Evolutionary conservation across 2,113 vertebrate species (phyloP).

Genomic region (Asarcornis scutulata): DNA sequence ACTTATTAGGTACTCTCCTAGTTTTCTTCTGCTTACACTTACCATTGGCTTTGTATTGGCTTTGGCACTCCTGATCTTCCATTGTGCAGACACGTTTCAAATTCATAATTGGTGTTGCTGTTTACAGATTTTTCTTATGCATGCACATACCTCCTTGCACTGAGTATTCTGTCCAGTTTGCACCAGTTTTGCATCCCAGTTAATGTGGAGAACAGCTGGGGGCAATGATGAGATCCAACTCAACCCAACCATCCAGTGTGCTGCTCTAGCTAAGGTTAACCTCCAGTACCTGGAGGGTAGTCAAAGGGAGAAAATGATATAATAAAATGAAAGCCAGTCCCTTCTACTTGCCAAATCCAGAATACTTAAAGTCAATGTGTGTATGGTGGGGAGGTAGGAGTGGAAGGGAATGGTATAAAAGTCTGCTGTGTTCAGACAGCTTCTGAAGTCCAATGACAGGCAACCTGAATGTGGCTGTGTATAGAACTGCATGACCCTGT

Average conservation of each 20-base stretch:
- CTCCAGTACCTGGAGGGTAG: neutral
- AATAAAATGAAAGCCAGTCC: neutral
- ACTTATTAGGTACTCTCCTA: neutral
- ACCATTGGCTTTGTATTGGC: too few species aligned
- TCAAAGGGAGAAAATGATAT: neutral
- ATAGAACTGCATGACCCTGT: neutral
- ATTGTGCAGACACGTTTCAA: neutral
- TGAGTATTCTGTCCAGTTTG: neutral
- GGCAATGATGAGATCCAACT: neutral
- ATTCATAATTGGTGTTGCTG: neutral
- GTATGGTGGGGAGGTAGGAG: rapidly evolving
- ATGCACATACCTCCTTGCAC: neutral
- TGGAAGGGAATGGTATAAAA: neutral
- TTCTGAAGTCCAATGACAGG: neutral
- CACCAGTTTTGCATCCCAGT: neutral
- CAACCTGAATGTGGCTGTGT: neutral
- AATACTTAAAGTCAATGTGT: neutral
- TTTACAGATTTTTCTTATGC: neutral
- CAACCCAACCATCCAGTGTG: neutral
- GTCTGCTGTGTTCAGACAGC: neutral
- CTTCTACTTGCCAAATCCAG: neutral
- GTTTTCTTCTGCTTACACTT: neutral
- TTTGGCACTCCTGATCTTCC: neutral
- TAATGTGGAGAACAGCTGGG: neutral
- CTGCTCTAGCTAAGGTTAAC: neutral